Base-by-base conservation (phyloP, 2,888 invertebrate species). In the Platycheirus rosarum region DNA sequence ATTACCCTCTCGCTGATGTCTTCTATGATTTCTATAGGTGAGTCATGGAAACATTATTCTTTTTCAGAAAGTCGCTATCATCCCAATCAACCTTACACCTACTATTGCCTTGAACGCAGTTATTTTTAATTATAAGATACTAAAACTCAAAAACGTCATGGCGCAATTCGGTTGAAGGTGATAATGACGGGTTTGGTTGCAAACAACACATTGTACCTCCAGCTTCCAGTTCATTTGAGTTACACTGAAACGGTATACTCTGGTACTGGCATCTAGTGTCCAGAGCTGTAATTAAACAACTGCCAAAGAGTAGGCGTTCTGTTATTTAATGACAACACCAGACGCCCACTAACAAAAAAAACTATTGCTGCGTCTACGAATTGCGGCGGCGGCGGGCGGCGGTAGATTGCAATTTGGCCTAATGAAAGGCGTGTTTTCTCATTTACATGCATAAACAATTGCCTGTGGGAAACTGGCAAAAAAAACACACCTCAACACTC, bases 371-470 rank as follows among this genome's bases (percentile, higher is more conserved):
- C n/a, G 62, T 37, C 44, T 53, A 8, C 13, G 35, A 51, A 53
- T 37, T 40, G 4, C 6, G 9, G n/a, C n/a, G n/a, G n/a, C n/a
- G n/a, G n/a, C n/a, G n/a, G n/a, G n/a, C n/a, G 16, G 8, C 16
- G 6, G 55, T 11, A 7, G 35, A 44, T 51, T 75, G 44, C 66
- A 75, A 75, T 68, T 60, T 60, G 48, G 65, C 26, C 35, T 77
- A 70, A 77, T 70, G 49, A 65, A 70, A 70, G 65, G 70, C 70
- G 65, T 60, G 60, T 63, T 65, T 70, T 42, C 71, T 60, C 40
- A 60, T 77, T 77, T 66, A 49, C 71, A 77, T 65, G 57, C 18
- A 65, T 44, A 55, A 37, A 53, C 53, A 68, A 75, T 74, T 74
- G 74, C 44, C 42, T 74, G 48, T 32, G 32, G 16, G 42, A 44